These are phyloP conservation scores for Microtus richardsoni DNA, from an alignment of 2,113 vertebrate species.

Conservation along the genomic window DNA sequence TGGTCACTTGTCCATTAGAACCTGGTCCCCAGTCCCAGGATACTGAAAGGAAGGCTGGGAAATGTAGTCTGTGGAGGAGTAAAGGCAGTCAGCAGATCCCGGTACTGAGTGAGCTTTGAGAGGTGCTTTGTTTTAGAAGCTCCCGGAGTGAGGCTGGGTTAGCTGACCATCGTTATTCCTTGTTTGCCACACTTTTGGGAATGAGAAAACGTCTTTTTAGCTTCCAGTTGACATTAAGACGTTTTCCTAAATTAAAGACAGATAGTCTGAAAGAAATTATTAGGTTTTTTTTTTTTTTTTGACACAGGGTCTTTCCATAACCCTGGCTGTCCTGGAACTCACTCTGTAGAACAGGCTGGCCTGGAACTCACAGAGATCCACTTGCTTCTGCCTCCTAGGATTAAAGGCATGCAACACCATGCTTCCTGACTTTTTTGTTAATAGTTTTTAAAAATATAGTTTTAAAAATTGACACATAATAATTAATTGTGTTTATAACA, in stretches of 20 bases:
- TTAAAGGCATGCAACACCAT: neutral
- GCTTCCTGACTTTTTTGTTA: neutral
- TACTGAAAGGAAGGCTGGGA: neutral
- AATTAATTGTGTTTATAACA: too few species aligned
- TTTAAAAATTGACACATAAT: neutral
- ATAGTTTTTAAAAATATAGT: neutral
- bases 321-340: neutral
- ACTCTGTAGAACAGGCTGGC: neutral
- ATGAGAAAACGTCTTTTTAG: neutral
- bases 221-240: neutral
- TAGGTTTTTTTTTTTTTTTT: too few species aligned
- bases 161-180: neutral
- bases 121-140: neutral
- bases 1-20: neutral
- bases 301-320: neutral
- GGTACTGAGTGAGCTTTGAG: neutral
- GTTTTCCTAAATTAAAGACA: conserved; percentile 17
- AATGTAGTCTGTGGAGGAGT: neutral
- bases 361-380: neutral
- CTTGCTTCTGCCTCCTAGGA: neutral
- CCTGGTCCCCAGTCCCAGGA: neutral
- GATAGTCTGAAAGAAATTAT: neutral
- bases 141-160: neutral
- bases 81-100: neutral
- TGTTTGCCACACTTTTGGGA: neutral